phyloP scores from a whole-genome alignment of 2,113 vertebrate species.

The Eulemur rufifrons region DNA sequence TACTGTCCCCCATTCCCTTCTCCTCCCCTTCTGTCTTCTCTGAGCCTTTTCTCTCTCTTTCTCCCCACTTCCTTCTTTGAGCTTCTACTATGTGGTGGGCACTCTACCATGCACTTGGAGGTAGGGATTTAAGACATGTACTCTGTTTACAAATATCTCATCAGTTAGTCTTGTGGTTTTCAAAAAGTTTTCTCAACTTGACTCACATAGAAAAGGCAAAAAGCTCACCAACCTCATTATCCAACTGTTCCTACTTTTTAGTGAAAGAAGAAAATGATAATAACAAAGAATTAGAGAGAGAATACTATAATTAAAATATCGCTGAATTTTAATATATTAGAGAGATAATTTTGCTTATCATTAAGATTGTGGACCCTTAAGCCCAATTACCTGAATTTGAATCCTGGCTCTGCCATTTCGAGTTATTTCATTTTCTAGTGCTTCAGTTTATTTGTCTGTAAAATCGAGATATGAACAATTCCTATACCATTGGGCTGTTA shows the following conservation, averaged over 20 bases:
- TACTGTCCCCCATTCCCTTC: not conserved
- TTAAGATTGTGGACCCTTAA: not conserved
- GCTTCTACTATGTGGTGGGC: not conserved
- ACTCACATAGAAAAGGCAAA: not conserved
- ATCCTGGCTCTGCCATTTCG: not conserved
- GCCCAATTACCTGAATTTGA: not conserved
- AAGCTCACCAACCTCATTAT: not conserved
- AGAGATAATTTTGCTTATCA: not conserved
- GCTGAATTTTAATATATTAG: not conserved
- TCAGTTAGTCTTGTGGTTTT: not conserved
- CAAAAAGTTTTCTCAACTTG: not conserved
- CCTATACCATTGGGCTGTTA: not conserved
- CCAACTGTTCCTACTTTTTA: not conserved
- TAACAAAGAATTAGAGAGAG: not conserved
- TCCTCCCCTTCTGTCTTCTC: not conserved
- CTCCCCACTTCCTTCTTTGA: not conserved
- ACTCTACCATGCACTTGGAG: not conserved
- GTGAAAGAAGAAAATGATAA: not conserved
- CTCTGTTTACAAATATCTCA: not conserved
- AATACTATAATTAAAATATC: not conserved
- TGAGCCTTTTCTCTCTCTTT: not conserved
- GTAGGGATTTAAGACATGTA: not conserved
- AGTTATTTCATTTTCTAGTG: not conserved
- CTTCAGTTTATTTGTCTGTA: not conserved
- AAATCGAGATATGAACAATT: not conserved